Base-by-base conservation (phyloP, 2,888 invertebrate species). In the Sepioteuthis lessoniana region DNA sequence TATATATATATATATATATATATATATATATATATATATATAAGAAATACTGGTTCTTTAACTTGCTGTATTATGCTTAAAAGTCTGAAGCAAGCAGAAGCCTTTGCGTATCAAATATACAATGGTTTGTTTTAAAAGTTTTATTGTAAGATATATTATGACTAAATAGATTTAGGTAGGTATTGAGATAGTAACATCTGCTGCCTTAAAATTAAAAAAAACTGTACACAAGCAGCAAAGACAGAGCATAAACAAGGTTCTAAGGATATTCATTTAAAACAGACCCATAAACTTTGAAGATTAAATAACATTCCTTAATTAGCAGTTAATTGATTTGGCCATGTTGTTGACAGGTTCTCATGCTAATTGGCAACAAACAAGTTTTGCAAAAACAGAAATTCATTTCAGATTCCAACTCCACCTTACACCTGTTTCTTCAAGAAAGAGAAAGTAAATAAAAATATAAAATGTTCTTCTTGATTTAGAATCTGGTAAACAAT, bases 271-370 rank as follows among this genome's bases (percentile, higher is more conserved):
- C 42, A 76, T 7, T 76, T 76, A n/a, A 16, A 76, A 76, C n/a
- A n/a, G 76, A 76, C 76, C n/a, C n/a, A 76, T 76, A n/a, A 76
- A 76, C 76, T 76, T 76, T n/a, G 76, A 76, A 35, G n/a, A 76
- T 76, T n/a, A 35, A n/a, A 76, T 76, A 76, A 76, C 76, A 76
- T 76, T 76, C 76, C 76, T 76, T 76, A n/a, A 76, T 76, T 76
- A 76, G 76, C 76, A 76, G 76, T 76, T 76, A 76, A 76, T 76
- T 76, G n/a, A n/a, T 76, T 76, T n/a, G n/a, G 76, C n/a, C n/a
- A 76, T 76, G 76, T 76, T 76, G 76, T 76, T 76, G 76, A 76
- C 76, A 76, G 76, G 76, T 16, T 35, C n/a, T 76, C 76, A 13
- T n/a, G n/a, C 76, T 76, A 35, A 76, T 76, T 76, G 76, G 35